phyloP scores from a whole-genome alignment of 2,888 invertebrate genomes.

The Phengaris arion region DNA sequence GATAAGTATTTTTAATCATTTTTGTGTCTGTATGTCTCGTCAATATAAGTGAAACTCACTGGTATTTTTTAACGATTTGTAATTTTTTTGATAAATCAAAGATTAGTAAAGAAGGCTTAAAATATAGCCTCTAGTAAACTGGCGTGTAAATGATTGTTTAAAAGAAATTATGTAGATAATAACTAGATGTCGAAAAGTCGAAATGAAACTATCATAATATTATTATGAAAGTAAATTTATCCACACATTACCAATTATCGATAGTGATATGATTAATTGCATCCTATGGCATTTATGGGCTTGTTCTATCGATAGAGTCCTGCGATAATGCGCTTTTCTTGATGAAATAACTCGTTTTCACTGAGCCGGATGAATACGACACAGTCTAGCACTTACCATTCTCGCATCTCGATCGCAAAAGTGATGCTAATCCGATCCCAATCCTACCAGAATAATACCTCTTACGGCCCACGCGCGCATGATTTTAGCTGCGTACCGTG shows the following conservation, averaged over 20 bases:
- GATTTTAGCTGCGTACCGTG: not conserved
- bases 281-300: not conserved
- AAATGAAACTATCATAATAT: too few relatives aligned
- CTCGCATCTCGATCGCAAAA: not conserved
- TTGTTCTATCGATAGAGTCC: not conserved
- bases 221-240: too few relatives aligned
- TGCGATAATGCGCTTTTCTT: not conserved
- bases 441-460: slow-evolving; percentile 14
- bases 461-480: not conserved
- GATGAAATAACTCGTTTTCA: not conserved
- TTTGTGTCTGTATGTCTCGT: not conserved
- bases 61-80: too few relatives aligned
- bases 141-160: too few relatives aligned
- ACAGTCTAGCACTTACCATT: not conserved
- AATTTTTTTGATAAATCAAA: too few relatives aligned
- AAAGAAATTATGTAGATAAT: too few relatives aligned
- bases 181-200: too few relatives aligned
- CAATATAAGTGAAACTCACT: too few relatives aligned
- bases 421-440: slow-evolving; percentile 15
- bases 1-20: not conserved
- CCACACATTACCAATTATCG: too few relatives aligned
- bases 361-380: slow-evolving; percentile 2
- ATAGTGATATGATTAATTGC: not conserved
- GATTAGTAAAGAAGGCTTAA: too few relatives aligned
- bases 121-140: too few relatives aligned